Conservation (phyloP, 2,113 vertebrate genomes). For the Okapia johnstoni region DNA sequence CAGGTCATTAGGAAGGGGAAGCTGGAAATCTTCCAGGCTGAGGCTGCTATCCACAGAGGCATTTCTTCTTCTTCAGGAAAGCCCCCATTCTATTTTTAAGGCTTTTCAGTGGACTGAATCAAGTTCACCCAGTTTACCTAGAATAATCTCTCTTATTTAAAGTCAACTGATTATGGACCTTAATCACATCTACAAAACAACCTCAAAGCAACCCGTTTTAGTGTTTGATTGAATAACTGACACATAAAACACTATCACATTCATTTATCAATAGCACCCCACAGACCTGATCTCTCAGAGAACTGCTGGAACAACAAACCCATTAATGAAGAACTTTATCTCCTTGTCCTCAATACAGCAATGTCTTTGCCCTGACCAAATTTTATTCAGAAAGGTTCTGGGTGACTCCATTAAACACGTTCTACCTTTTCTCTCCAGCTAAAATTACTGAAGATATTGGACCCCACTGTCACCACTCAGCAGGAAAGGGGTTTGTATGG, state of each 20-base stretch:
- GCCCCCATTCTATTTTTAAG: not conserved
- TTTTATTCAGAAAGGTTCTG: not conserved
- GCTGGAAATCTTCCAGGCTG: not conserved
- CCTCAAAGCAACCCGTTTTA: not conserved
- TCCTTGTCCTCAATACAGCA: not conserved
- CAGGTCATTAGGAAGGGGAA: not conserved
- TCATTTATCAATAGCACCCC: not conserved
- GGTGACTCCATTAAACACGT: not conserved
- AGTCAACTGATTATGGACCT: conserved; percentile 16
- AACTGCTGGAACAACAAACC: not conserved
- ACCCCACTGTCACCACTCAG: not conserved
- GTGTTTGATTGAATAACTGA: not conserved
- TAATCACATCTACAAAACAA: not conserved
- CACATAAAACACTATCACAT: not conserved
- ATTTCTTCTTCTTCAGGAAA: not conserved
- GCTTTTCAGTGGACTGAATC: not conserved
- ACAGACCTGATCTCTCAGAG: not conserved
- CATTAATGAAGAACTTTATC: not conserved
- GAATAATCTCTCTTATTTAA: not conserved
- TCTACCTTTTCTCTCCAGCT: not conserved
- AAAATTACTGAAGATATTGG: not conserved
- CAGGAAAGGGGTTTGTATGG: not conserved
- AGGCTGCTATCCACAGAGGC: not conserved
- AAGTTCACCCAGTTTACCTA: not conserved
- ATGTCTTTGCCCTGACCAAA: not conserved